Percentiles rank a stretch among this genome's conserved stretches.
Evolutionary conservation across 1,140 invertebrate species (phyloP).

Genomic region (Triops longicaudatus): DNA sequence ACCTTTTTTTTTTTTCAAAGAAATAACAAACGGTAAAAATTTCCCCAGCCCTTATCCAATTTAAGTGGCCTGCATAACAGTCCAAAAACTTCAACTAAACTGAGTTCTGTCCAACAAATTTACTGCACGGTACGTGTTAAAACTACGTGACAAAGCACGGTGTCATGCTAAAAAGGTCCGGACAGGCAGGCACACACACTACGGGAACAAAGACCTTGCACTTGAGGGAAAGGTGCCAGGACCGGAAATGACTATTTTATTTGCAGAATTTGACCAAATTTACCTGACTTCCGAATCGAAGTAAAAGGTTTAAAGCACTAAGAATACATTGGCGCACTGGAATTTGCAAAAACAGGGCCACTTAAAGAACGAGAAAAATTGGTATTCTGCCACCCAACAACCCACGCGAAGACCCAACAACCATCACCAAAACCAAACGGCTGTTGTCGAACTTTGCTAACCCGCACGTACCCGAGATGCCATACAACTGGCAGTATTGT

Average conservation of each 20-base stretch:
- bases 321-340: not conserved
- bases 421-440: conserved; percentile 2
- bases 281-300: not conserved
- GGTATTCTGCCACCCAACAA: not conserved
- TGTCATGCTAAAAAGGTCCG: not conserved
- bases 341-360: not conserved
- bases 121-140: too few relatives aligned
- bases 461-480: too few relatives aligned
- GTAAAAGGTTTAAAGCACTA: not conserved
- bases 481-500: too few relatives aligned
- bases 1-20: too few relatives aligned
- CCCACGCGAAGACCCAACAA: conserved; percentile 2
- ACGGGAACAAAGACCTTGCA: not conserved
- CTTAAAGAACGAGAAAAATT: not conserved
- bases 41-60: too few relatives aligned
- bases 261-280: not conserved
- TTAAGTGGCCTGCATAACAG: too few relatives aligned
- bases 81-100: too few relatives aligned
- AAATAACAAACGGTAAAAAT: too few relatives aligned
- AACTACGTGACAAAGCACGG: not conserved
- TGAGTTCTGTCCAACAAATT: too few relatives aligned
- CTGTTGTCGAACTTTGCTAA: not conserved
- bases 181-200: not conserved
- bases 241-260: not conserved
- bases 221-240: not conserved